Evolutionary conservation across 2,888 invertebrate species (phyloP).

Genomic region (Protonemura montana): DNA sequence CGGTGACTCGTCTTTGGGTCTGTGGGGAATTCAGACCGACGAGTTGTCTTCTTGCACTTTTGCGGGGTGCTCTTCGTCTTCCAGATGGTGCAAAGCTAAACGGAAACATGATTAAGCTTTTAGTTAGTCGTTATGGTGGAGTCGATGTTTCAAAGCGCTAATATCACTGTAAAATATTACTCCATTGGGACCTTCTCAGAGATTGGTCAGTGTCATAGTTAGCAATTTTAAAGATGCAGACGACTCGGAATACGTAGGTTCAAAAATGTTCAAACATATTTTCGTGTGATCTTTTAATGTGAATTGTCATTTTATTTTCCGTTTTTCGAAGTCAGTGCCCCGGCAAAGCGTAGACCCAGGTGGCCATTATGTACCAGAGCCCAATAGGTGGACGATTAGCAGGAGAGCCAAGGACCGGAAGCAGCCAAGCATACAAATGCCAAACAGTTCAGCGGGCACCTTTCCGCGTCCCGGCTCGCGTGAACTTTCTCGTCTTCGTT

Average conservation of each 20-base stretch:
- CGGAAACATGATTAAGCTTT: slow-evolving; percentile 47
- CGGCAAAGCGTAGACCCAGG: background rate
- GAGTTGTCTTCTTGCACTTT: background rate
- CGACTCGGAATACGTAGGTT: too few relatives aligned
- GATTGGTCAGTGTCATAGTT: background rate
- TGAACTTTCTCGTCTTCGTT: slow-evolving; percentile 41
- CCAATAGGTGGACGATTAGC: background rate
- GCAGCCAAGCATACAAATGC: slow-evolving; percentile 35
- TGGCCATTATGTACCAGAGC: background rate
- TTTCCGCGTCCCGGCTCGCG: slow-evolving; percentile 28
- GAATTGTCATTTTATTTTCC: background rate
- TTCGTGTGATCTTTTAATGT: too few relatives aligned
- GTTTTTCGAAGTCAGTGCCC: background rate
- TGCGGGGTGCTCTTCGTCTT: slow-evolving; percentile 35
- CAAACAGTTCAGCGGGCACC: slow-evolving; percentile 33
- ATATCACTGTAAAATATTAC: background rate
- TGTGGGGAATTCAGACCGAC: slow-evolving; percentile 15
- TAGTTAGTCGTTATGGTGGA: slow-evolving; percentile 41
- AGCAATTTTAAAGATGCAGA: background rate
- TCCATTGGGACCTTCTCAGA: background rate
- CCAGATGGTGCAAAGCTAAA: slow-evolving; percentile 43
- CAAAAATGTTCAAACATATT: too few relatives aligned
- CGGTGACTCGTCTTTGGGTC: background rate
- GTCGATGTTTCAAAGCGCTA: slow-evolving; percentile 34
- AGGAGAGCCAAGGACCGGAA: background rate